Evolutionary conservation across 2,888 invertebrate species (phyloP), one percentile per base, ranked within the genome.

Genomic region (Oligia strigilis): DNA sequence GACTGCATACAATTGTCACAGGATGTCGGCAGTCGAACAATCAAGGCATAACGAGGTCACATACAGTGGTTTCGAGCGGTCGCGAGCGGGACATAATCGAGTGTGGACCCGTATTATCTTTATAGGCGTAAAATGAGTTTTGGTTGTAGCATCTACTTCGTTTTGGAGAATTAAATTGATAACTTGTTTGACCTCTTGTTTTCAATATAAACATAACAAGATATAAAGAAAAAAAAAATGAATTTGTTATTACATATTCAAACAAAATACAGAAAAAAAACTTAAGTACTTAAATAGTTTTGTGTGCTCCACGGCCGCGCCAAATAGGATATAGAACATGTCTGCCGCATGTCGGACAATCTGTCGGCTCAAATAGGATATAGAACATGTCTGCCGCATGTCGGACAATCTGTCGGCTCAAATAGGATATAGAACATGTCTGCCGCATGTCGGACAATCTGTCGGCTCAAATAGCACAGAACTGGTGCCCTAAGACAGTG

Each of bases 11-110:
- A 87, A 85, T 86, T 82, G 87, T 29, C 55, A 77, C 82, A 86
- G 86, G 86, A 86, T 85, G 86, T 80, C 43, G 40, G 82, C 69
- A 87, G 87, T 80, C 86, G 82, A 70, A 84, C 81, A 87, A 85
- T 85, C 78, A 83, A 74, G 66, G 62, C 60, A 58, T 55, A 71
- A 70, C 77, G 80, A 87, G 87, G 85, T 87, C 87, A 87, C 76
- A 75, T 49, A 62, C 67, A 29, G 66, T 49, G 58, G 78, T 62
- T 78, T 67, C 11, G 60, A 43, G 78, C 52, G 62, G 43, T 62
- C 17, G 29, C 43, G 69, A 17, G 19, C 19, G 46, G 8, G 3
- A 64, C 46, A 75, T 67, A 67, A 78, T 77, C 29, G 40, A 67
- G 60, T 84, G 75, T 66, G 66, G 60, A 60, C 80, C 73, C 71